Base-by-base conservation (phyloP, 1,140 invertebrate species). In the Drosophila novamexicana region DNA sequence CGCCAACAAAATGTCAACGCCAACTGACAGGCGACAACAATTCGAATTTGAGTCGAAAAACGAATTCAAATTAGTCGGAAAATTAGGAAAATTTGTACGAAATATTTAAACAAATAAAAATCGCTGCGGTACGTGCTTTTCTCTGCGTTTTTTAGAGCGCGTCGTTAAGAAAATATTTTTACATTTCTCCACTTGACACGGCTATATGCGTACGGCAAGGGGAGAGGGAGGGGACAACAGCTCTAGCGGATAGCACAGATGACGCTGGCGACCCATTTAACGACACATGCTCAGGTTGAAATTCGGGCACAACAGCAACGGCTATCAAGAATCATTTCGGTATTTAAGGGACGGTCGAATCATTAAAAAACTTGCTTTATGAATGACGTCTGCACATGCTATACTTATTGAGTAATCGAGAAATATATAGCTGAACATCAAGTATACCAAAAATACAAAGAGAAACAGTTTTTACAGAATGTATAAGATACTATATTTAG, bases 71-170 rank as follows among this genome's bases (percentile, higher is more conserved):
- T 82, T 83, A 82, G 80, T 79, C 44, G 66, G 68, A 77, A 67
- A 72, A 59, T 76, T 64, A 58, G 75, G 65, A 77, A 66, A 72
- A 59, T 76, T 64, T 68, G 79, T 69, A 71, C 53, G 69, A 75
- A 83, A 88, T 89, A 88, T 88, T 88, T 88, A 88, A 89, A 88
- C 84, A 88, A 90, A 89, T 81, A 84, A 89, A 89, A 89, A 89
- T 89, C 81, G 67, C 61, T 70, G 67, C 57, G 75, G 77, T 89
- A 89, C 84, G 84, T 89, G 84, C 79, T 89, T 89, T 89, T 89
- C 34, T 66, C 71, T 78, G 80, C 77, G 84, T 89, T 89, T 89
- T 88, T 89, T 84, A 81, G 80, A 83, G 77, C 85, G 84, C 79
- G 74, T 89, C 83, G 77, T 84, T 89, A 58, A 74, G 68, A 81